Base-by-base conservation (phyloP, 2,797 vertebrate genomes). In the Periophthalmus magnuspinnatus region DNA sequence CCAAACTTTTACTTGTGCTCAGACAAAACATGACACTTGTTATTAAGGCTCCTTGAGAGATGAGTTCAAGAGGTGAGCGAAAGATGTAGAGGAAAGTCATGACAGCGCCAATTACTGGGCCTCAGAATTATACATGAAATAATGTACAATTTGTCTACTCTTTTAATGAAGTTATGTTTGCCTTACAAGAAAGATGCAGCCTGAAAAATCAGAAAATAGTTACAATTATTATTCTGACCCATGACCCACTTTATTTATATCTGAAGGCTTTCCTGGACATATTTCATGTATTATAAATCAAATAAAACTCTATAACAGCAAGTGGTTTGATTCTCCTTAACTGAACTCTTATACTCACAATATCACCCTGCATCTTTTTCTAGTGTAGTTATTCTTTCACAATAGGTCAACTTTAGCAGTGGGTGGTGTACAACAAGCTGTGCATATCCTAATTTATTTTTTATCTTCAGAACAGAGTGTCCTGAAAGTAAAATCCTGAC, bases 401-500 rank as follows among this genome's bases (percentile, higher is more conserved):
- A 24, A n/a, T 52, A 5, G n/a, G 21, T 11, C n/a, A 3, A 55
- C 21, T 8, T 60, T n/a, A 62, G 16, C 62, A 17, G 24, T 19
- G 41, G 22, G 41, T 9, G 16, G 22, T 28, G 16, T 48, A 3
- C 22, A 48, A 32, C 41, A 66, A 9, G 10, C 47, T 34, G 61
- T 24, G 21, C 22, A 9, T 28, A 24, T 28, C 34, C 22, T 55
- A 22, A 22, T 57, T 50, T 64, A 17, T 16, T 17, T 33, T 80
- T 3, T 55, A 61, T 34, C 55, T 28, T 55, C 79, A 94, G 93
- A 58, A 76, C 79, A 1, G 88, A 90, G 66, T 95, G 94, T 88
- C 92, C 93, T 3, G 93, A 92, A 14, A 91, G 86, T 73, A 93
- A 94, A 73, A 92, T 95, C 67, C 22, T 94, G 80, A 94, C 93